Conservation (phyloP, 2,113 vertebrate genomes). For the Neodontobutis hainanensis region DNA sequence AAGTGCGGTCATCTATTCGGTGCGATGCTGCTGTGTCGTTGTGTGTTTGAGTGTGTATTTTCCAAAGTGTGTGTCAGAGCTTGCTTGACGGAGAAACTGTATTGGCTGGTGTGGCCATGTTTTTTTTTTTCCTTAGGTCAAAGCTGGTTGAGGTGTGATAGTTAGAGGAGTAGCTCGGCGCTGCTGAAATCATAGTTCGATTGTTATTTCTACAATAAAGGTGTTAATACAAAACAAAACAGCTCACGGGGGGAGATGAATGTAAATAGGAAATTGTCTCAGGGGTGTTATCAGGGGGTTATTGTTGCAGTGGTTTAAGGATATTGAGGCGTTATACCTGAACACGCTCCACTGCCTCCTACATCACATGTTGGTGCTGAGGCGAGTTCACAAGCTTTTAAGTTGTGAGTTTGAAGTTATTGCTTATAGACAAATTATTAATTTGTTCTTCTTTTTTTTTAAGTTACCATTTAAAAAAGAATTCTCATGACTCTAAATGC, state of each 20-base stretch:
- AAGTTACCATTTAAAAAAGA: too few species aligned
- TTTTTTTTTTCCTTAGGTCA: slow-evolving; percentile 62
- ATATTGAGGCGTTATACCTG: slow-evolving; percentile 80
- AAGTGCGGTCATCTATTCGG: slow-evolving; percentile 96
- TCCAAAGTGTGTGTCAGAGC: slow-evolving; percentile 38
- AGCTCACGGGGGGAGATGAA: slow-evolving; percentile 64
- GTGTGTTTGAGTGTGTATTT: slow-evolving; percentile 18
- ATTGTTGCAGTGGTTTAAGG: slow-evolving; percentile 51
- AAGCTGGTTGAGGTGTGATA: slow-evolving; percentile 57
- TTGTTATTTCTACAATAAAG: slow-evolving; percentile 35
- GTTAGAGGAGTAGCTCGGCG: slow-evolving; percentile 34
- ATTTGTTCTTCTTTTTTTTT: too few species aligned
- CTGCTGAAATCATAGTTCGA: slow-evolving; percentile 54
- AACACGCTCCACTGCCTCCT: slow-evolving; percentile 80
- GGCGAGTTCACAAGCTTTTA: not conserved
- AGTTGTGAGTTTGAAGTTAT: too few species aligned
- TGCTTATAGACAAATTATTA: too few species aligned
- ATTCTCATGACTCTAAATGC: too few species aligned
- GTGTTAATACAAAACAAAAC: slow-evolving; percentile 33
- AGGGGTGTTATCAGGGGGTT: slow-evolving; percentile 16
- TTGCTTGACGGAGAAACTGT: slow-evolving; percentile 67
- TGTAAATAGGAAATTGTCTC: slow-evolving; percentile 56
- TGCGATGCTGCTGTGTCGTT: slow-evolving; percentile 72
- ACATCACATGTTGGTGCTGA: slow-evolving; percentile 19
- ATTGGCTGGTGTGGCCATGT: slow-evolving; percentile 72